phyloP scores from a whole-genome alignment of 2,888 invertebrate genomes.

The Ceriagrion tenellum region DNA sequence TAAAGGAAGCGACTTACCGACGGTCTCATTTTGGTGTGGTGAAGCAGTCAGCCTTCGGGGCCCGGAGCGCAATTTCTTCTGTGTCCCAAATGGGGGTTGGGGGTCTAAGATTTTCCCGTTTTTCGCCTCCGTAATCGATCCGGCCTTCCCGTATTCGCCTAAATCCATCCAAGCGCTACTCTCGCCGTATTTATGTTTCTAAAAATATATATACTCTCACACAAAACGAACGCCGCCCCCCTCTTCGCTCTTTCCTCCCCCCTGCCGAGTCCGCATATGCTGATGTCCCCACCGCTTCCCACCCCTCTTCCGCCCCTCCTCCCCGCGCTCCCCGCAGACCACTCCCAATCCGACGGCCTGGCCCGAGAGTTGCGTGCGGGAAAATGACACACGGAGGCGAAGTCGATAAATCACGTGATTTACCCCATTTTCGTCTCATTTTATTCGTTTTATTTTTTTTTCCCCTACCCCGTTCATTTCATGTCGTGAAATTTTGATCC shows the following conservation, averaged over 20 bases:
- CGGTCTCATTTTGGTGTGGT: no score
- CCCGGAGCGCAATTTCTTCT: background rate
- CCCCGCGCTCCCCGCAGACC: background rate
- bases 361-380: background rate
- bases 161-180: background rate
- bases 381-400: background rate
- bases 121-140: background rate
- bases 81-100: background rate
- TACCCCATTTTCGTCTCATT: background rate
- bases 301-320: background rate
- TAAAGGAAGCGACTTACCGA: no score
- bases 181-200: background rate
- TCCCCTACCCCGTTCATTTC: background rate
- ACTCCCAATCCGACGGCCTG: background rate
- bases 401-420: constrained; percentile 8
- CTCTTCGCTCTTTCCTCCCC: background rate
- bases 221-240: no score
- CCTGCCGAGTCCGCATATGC: no score
- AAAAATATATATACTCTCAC: background rate
- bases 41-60: background rate
- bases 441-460: background rate
- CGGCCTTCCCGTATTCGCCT: background rate
- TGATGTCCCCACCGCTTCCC: background rate
- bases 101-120: background rate
- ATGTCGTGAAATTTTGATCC: background rate